These are phyloP conservation scores for Geotria australis DNA, from an alignment of 2,797 vertebrate species.

Conservation along the genomic window DNA sequence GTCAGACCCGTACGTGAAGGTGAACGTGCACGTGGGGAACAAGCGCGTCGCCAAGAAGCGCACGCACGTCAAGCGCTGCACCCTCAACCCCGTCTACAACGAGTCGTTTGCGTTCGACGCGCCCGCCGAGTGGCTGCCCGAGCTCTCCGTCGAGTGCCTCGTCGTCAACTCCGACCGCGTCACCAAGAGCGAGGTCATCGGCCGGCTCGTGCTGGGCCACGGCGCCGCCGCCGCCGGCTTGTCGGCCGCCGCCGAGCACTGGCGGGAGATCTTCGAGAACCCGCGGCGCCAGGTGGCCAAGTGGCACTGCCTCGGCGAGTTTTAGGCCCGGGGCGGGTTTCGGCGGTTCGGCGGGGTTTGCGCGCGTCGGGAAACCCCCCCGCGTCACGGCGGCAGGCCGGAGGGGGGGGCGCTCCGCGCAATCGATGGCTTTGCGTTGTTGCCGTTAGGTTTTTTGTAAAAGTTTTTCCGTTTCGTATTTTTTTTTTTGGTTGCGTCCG, in stretches of 20 bases:
- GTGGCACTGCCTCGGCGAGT: slow-evolving; percentile 65
- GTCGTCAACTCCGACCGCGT: slow-evolving; percentile 69
- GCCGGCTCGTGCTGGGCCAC: slow-evolving; percentile 32
- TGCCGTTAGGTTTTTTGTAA: too few relatives aligned
- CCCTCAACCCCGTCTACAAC: slow-evolving; percentile 84
- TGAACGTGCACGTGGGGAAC: slow-evolving; percentile 77
- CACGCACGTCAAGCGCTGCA: slow-evolving; percentile 82
- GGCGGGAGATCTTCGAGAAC: slow-evolving; percentile 89
- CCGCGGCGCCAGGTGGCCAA: slow-evolving; percentile 89
- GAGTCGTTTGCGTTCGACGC: slow-evolving; percentile 93
- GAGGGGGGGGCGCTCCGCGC: too few relatives aligned
- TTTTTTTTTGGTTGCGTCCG: too few relatives aligned
- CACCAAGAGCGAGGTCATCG: slow-evolving; percentile 36
- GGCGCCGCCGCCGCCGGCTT: slow-evolving; percentile 21
- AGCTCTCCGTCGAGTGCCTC: slow-evolving; percentile 81
- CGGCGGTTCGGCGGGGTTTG: too few relatives aligned
- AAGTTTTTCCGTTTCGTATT: too few relatives aligned
- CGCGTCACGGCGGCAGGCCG: too few relatives aligned
- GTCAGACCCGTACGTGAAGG: slow-evolving; percentile 79
- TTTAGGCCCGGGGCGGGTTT: slow-evolving; percentile 13
- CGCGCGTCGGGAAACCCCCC: too few relatives aligned
- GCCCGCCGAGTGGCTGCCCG: slow-evolving; percentile 53
- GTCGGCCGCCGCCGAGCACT: slow-evolving; percentile 48
- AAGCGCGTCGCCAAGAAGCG: slow-evolving; percentile 95
- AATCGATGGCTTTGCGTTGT: too few relatives aligned